Percentiles rank a stretch among this genome's conserved stretches.
Evolutionary conservation across 2,888 invertebrate genomes (phyloP).

Genomic region (Dasysyrphus tricinctus): DNA sequence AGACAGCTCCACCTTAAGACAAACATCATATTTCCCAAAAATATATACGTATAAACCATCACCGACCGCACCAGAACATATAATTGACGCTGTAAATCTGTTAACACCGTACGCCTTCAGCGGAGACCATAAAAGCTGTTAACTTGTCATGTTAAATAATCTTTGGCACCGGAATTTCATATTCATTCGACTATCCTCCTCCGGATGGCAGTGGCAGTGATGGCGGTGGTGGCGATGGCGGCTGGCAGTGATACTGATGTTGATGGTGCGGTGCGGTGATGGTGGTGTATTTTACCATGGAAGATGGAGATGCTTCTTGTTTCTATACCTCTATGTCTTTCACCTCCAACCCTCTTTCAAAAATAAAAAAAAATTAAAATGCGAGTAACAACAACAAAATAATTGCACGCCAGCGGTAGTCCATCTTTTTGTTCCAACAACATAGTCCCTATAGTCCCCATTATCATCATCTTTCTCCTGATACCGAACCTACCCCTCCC

Average conservation of each 20-base stretch:
- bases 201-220: background rate
- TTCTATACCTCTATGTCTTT: constrained; percentile 12
- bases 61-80: constrained; percentile 58
- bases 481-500: no score
- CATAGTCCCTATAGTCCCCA: background rate
- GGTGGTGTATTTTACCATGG: constrained; percentile 26
- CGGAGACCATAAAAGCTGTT: constrained; percentile 76
- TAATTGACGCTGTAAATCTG: constrained; percentile 76
- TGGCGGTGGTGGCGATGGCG: background rate
- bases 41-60: constrained; percentile 26
- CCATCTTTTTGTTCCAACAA: constrained; percentile 48
- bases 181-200: constrained; percentile 63
- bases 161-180: constrained; percentile 74
- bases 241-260: background rate
- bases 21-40: constrained; percentile 62
- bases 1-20: constrained; percentile 66
- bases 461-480: background rate
- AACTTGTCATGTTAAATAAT: constrained; percentile 75
- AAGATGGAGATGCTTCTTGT: constrained; percentile 24
- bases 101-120: constrained; percentile 74
- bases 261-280: constrained; percentile 37
- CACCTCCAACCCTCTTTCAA: constrained; percentile 1
- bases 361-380: constrained; percentile 15
- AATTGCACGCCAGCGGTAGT: constrained; percentile 74
- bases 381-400: constrained; percentile 43